Evolutionary conservation across 2,113 vertebrate genomes (phyloP).

Genomic region (Isurus oxyrinchus): DNA sequence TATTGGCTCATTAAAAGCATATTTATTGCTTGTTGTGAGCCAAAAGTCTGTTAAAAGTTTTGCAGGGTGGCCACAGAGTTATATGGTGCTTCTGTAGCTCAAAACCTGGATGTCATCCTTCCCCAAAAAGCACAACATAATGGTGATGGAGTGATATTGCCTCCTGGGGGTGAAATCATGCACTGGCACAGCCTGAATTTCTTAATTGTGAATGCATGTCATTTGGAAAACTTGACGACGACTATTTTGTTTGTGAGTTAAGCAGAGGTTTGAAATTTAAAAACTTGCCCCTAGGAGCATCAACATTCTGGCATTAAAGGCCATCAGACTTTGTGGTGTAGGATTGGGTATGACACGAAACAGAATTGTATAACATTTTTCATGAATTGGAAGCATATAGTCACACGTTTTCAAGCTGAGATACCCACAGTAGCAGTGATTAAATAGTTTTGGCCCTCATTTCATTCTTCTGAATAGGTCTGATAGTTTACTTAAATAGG

Average conservation of each 20-base stretch:
- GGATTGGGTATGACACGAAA: background rate
- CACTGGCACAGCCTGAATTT: background rate
- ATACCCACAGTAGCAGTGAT: background rate
- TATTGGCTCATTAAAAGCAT: background rate
- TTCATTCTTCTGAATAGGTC: background rate
- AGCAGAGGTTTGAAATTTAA: background rate
- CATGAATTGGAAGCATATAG: background rate
- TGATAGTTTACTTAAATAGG: background rate
- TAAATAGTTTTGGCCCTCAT: background rate
- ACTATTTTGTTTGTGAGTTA: background rate
- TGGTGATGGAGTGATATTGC: background rate
- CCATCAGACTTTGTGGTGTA: background rate
- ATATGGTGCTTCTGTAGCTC: background rate
- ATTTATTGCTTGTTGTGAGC: background rate
- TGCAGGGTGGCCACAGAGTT: background rate
- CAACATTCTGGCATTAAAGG: background rate
- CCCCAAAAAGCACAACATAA: background rate
- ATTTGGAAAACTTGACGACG: background rate
- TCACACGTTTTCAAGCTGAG: conserved; percentile 15
- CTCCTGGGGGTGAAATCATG: background rate
- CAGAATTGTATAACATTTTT: background rate
- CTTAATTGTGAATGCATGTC: background rate
- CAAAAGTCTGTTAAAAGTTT: background rate
- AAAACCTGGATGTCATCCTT: background rate
- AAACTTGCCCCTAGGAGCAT: background rate